phyloP scores from a whole-genome alignment of 2,888 invertebrate genomes.

The Tachina lurida region DNA sequence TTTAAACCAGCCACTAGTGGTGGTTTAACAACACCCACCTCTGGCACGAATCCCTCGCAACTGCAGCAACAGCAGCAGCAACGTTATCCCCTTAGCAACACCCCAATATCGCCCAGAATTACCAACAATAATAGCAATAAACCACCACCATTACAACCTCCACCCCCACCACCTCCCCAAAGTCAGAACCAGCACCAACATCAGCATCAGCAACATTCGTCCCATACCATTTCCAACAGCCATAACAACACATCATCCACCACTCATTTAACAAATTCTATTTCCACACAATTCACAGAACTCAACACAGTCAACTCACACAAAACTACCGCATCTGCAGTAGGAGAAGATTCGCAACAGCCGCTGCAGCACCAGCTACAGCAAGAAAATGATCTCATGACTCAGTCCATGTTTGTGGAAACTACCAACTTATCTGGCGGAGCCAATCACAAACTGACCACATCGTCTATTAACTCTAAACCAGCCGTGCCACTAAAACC shows the following conservation, averaged over 20 bases:
- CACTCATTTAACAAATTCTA: conserved; percentile 77
- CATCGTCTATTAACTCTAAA: conserved; percentile 83
- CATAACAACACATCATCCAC: conserved; percentile 61
- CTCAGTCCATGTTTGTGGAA: conserved; percentile 76
- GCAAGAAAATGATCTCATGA: conserved; percentile 75
- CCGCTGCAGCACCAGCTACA: conserved; percentile 57
- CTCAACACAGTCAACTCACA: conserved; percentile 78
- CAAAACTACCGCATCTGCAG: conserved; percentile 63
- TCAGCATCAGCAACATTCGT: conserved; percentile 52
- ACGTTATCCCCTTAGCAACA: conserved; percentile 67
- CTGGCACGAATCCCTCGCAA: conserved; percentile 66
- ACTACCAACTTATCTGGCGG: conserved; percentile 70
- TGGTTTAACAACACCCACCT: conserved; percentile 74
- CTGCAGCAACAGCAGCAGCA: conserved; percentile 62
- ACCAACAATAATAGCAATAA: conserved; percentile 76
- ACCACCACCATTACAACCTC: conserved; percentile 81
- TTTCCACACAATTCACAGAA: conserved; percentile 82
- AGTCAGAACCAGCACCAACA: conserved; percentile 31
- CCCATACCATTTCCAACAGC: conserved; percentile 72
- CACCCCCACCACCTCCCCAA: conserved; percentile 78
- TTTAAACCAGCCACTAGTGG: conserved; percentile 81
- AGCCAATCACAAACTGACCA: conserved; percentile 69
- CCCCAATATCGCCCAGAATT: conserved; percentile 72
- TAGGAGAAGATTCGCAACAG: conserved; percentile 58
- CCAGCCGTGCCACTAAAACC: conserved; percentile 89